phyloP scores from a whole-genome alignment of 2,113 vertebrate species.

The Onychostruthus taczanowskii region DNA sequence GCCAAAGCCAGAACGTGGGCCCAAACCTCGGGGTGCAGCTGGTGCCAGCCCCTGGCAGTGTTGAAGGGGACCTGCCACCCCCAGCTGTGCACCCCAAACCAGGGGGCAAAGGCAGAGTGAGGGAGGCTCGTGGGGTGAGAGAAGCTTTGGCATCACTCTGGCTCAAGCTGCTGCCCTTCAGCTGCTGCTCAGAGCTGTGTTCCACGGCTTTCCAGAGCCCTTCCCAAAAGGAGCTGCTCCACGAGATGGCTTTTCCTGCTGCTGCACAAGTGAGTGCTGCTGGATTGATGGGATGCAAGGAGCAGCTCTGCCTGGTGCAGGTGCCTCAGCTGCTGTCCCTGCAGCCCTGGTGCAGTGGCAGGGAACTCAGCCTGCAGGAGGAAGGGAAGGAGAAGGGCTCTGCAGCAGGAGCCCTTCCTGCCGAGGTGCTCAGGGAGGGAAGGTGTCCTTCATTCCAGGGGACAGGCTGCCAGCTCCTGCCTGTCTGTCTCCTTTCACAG shows the following conservation, averaged over 20 bases:
- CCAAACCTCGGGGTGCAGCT: neutral
- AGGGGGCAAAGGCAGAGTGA: neutral
- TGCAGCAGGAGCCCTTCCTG: neutral
- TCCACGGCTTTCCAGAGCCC: neutral
- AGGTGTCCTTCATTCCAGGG: neutral
- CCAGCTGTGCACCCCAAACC: neutral
- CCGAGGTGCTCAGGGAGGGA: neutral
- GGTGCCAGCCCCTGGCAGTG: neutral
- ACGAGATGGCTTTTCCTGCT: neutral
- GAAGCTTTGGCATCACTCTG: neutral
- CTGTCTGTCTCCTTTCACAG: neutral
- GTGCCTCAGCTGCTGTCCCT: neutral
- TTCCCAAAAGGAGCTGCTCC: neutral
- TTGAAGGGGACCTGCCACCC: neutral
- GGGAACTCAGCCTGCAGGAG: neutral
- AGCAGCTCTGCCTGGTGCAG: accelerated
- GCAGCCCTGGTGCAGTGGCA: accelerated
- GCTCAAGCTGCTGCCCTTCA: neutral
- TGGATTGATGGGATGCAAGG: neutral
- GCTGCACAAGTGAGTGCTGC: accelerated
- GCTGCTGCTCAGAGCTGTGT: neutral
- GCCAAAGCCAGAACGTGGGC: neutral
- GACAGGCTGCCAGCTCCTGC: neutral
- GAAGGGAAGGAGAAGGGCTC: neutral
- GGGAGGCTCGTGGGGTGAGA: accelerated